These are phyloP conservation scores for Pteria penguin DNA, from an alignment of 2,888 invertebrate genomes.

Conservation along the genomic window DNA sequence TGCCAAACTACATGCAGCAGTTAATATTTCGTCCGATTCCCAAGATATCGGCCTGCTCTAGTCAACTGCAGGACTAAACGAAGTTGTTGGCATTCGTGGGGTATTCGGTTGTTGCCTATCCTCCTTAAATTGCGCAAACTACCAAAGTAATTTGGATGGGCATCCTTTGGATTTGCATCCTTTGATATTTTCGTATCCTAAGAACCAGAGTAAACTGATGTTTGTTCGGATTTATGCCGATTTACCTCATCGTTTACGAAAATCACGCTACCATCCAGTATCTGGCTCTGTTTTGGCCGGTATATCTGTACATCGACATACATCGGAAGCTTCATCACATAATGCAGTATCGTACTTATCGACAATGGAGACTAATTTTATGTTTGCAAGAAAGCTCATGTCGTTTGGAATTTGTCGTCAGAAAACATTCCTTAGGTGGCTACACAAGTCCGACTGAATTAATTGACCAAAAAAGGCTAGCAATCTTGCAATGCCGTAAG, in stretches of 20 bases:
- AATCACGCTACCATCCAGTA: slow-evolving; percentile 40
- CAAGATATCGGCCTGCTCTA: slow-evolving; percentile 40
- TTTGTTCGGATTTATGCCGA: slow-evolving; percentile 49
- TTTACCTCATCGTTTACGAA: slow-evolving; percentile 35
- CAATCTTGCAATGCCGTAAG: too few species aligned
- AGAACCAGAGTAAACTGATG: slow-evolving; percentile 19
- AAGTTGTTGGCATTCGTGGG: slow-evolving; percentile 28
- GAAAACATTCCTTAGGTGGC: too few species aligned
- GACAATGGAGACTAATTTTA: slow-evolving; percentile 26
- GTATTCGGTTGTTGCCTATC: slow-evolving; percentile 30
- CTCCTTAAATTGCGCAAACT: slow-evolving; percentile 37
- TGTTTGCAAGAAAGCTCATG: slow-evolving; percentile 29
- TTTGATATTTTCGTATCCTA: slow-evolving; percentile 22
- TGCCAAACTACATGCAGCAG: slow-evolving; percentile 33
- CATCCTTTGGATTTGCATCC: slow-evolving; percentile 29
- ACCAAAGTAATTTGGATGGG: slow-evolving; percentile 40
- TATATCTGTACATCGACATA: slow-evolving; percentile 14
- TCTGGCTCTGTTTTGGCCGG: slow-evolving; percentile 40
- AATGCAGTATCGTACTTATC: slow-evolving; percentile 39
- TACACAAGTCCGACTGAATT: too few species aligned
- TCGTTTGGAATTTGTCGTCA: slow-evolving; percentile 35
- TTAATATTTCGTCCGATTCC: slow-evolving; percentile 23
- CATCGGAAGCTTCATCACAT: slow-evolving; percentile 27
- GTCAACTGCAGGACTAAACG: slow-evolving; percentile 38
- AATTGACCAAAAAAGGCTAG: too few species aligned